phyloP scores from a whole-genome alignment of 2,113 vertebrate species.

The Phasianus colchicus region DNA sequence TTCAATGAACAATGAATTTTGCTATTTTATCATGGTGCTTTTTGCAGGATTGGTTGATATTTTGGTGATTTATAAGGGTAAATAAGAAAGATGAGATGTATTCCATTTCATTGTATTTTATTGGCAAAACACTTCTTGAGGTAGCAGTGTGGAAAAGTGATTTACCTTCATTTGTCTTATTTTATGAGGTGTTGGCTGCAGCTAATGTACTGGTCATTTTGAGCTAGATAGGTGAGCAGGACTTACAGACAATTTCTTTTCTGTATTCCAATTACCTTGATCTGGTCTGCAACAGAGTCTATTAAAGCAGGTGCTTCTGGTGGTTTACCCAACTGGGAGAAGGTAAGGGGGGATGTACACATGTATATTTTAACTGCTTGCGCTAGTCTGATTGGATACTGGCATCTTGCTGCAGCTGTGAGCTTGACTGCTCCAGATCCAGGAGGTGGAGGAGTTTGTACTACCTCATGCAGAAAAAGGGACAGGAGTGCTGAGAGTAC shows the following conservation, averaged over 20 bases:
- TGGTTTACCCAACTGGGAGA: not conserved
- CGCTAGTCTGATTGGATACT: not conserved
- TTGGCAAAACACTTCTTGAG: not conserved
- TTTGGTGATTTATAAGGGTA: not conserved
- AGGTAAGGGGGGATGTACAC: fast-evolving
- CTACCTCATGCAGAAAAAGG: not conserved
- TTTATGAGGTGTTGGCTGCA: not conserved
- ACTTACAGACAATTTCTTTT: not conserved
- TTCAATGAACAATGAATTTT: fast-evolving
- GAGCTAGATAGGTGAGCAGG: not conserved
- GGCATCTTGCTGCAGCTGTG: not conserved
- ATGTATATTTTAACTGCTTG: fast-evolving
- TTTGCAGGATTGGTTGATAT: not conserved
- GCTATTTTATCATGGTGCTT: not conserved
- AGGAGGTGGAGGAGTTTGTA: not conserved
- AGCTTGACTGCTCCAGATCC: not conserved
- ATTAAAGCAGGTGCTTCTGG: not conserved
- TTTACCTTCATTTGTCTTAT: not conserved
- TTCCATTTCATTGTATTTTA: not conserved
- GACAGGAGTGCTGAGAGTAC: not conserved
- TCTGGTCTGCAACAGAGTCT: not conserved
- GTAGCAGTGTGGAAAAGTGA: not conserved
- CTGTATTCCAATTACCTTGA: not conserved
- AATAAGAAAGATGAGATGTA: not conserved
- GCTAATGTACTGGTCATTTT: not conserved